Conservation (phyloP, 2,113 vertebrate species). For the Xyrauchen texanus region DNA sequence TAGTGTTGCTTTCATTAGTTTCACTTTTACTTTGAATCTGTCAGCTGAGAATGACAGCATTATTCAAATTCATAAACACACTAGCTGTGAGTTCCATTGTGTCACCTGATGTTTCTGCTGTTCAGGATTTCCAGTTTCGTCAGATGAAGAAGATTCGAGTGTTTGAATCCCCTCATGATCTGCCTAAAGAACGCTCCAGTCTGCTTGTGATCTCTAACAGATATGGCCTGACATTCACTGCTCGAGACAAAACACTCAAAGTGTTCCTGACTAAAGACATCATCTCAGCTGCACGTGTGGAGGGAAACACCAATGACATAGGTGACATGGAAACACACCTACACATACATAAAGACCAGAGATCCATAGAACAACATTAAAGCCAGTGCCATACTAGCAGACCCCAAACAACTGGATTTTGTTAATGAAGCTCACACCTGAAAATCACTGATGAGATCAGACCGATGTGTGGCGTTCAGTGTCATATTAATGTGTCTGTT, state of each 20-base stretch:
- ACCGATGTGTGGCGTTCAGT: not conserved
- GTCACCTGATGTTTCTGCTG: not conserved
- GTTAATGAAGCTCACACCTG: too few relatives aligned
- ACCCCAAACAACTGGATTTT: too few relatives aligned
- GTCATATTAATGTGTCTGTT: not conserved
- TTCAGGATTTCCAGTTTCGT: slow-evolving; percentile 93
- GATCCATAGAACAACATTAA: too few relatives aligned
- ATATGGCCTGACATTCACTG: slow-evolving; percentile 86
- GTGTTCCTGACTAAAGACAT: slow-evolving; percentile 83
- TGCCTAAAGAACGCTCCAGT: slow-evolving; percentile 85
- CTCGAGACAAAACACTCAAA: slow-evolving; percentile 78
- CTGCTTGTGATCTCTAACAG: slow-evolving; percentile 90
- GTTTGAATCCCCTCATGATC: slow-evolving; percentile 79
- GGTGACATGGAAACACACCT: slow-evolving; percentile 67
- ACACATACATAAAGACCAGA: too few relatives aligned
- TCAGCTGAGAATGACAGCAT: too few relatives aligned
- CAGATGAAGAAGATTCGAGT: slow-evolving; percentile 91
- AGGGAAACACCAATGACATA: slow-evolving; percentile 85
- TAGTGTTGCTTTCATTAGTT: too few relatives aligned
- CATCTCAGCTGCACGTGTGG: slow-evolving; percentile 77
- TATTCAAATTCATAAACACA: too few relatives aligned
- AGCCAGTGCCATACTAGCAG: too few relatives aligned
- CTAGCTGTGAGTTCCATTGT: too few relatives aligned
- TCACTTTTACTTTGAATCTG: too few relatives aligned
- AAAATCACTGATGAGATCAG: too few relatives aligned